Evolutionary conservation across 2,113 vertebrate genomes (phyloP), one percentile per base, ranked within the genome.

Genomic region (Numenius arquata): DNA sequence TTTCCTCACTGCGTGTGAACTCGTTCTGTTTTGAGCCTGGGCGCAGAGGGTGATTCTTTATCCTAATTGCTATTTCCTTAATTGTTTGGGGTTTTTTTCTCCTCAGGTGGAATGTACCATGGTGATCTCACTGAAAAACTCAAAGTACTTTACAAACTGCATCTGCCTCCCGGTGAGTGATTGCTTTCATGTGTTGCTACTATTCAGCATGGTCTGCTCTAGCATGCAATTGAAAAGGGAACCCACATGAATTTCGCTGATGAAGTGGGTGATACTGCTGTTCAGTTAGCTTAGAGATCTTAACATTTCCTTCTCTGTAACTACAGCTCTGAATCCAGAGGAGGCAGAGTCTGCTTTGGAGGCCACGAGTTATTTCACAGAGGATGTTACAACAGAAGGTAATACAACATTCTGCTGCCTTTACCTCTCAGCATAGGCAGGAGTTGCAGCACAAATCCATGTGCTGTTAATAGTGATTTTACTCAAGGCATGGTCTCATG

Each of bases 41-140:
- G 45, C 45, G 12, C 71, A 58, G 71, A 70, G 36, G 18, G 9
- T 47, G 18, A 56, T 72, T 91, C 38, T 92, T 88, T 32, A 67
- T 83, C 25, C 40, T 36, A 55, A 89, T 5, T 68, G 48, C 70
- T 85, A 0, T 62, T 85, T 40, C 83, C n/a, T 78, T 50, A 25
- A 53, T 9, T 12, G 9, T 65, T 29, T 72, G 21, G 55, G 11
- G 20, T 36, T 63, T 40, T 38, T 79, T 58, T 22, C 20, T 62
- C 79, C 9, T 11, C 95, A 99, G 99, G 99, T 96, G 98, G 99
- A 45, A 99, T 99, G 99, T 99, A 99, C 97, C 99, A 99, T 9
- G 99, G 99, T 27, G 99, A 99, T 96, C 98, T 99, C 97, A 99
- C 98, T 0, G 99, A 99, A 89, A 99, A 99, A 97, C 98, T 99